Conservation (phyloP, 2,797 vertebrate genomes). For the Anguilla megastoma region DNA sequence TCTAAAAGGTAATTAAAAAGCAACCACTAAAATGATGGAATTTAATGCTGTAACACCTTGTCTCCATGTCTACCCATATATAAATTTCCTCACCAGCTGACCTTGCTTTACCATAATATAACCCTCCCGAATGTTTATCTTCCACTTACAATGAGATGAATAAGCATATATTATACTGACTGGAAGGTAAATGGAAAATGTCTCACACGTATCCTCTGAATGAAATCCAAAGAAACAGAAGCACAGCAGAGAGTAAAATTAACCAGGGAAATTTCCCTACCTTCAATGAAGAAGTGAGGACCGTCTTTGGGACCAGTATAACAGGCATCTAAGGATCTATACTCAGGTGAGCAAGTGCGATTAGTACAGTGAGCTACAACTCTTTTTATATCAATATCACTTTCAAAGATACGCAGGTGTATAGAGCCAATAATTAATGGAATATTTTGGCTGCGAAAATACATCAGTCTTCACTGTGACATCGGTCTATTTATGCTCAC, state of each 20-base stretch:
- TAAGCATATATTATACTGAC: neutral
- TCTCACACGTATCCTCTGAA: neutral
- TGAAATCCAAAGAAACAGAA: neutral
- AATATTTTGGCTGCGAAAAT: neutral
- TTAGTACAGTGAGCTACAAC: neutral
- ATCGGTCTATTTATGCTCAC: neutral
- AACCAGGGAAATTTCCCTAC: neutral
- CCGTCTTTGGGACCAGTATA: neutral
- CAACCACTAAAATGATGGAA: neutral
- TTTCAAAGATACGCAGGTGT: neutral
- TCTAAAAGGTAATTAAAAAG: neutral
- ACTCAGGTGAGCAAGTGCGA: neutral
- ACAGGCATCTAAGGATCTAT: neutral
- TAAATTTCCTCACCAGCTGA: neutral
- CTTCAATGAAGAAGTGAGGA: neutral
- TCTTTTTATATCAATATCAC: neutral
- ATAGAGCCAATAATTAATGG: neutral
- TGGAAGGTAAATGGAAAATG: neutral
- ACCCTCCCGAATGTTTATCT: neutral
- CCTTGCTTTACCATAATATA: neutral
- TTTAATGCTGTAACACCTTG: neutral
- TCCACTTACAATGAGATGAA: neutral
- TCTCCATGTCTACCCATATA: neutral
- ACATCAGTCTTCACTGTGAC: neutral
- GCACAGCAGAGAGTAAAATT: neutral